Percentiles rank a stretch among this genome's conserved stretches.
Evolutionary conservation across 2,888 invertebrate genomes (phyloP).

Genomic region (Leucophora obtusa): DNA sequence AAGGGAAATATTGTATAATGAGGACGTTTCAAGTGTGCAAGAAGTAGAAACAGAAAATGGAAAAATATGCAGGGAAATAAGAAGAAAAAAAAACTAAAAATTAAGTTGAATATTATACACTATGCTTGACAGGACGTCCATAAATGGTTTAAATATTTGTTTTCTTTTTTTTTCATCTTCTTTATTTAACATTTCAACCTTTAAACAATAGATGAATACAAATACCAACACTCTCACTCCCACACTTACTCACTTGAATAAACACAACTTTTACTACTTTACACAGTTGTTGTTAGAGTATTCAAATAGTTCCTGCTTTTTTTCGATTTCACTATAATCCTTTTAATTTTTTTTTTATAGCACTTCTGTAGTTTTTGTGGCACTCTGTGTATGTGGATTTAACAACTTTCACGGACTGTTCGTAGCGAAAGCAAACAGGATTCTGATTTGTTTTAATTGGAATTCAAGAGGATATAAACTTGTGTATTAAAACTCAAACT

Average conservation of each 20-base stretch:
- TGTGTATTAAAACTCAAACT: neutral
- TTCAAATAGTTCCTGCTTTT: slow-evolving; percentile 7
- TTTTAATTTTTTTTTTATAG: slow-evolving; percentile 58
- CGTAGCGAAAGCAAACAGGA: slow-evolving; percentile 72
- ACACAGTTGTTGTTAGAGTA: slow-evolving; percentile 7
- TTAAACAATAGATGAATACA: no score
- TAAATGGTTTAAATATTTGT: slow-evolving; percentile 39
- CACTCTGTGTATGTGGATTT: slow-evolving; percentile 41
- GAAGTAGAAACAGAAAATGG: slow-evolving; percentile 48
- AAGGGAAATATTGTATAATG: slow-evolving; percentile 65
- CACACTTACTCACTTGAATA: slow-evolving; percentile 11
- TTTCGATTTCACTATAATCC: slow-evolving; percentile 24
- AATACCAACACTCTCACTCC: slow-evolving; percentile 16
- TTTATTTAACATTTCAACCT: no score
- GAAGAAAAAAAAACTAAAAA: slow-evolving; percentile 13
- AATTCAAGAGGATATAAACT: slow-evolving; percentile 56
- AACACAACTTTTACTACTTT: slow-evolving; percentile 38
- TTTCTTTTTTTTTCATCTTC: neutral
- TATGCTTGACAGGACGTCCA: slow-evolving; percentile 27
- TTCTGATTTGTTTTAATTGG: slow-evolving; percentile 70
- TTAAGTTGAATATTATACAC: slow-evolving; percentile 21
- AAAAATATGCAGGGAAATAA: neutral
- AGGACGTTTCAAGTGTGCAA: slow-evolving; percentile 72
- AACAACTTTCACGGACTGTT: slow-evolving; percentile 68
- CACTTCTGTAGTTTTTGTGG: slow-evolving; percentile 29